Evolutionary conservation across 1,140 invertebrate species (phyloP).

Genomic region (Drosophila bocki): DNA sequence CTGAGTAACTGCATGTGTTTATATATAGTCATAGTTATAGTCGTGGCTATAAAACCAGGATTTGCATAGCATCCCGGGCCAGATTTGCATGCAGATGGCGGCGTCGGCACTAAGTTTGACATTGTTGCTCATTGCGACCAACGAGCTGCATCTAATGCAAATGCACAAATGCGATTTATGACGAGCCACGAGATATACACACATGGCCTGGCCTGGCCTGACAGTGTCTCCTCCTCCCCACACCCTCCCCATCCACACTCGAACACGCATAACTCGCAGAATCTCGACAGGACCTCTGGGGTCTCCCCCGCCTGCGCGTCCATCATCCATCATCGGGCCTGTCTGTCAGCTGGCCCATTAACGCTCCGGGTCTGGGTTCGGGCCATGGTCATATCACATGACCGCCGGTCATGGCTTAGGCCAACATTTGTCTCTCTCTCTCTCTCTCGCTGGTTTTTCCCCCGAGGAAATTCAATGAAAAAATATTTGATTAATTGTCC

Average conservation of each 20-base stretch:
- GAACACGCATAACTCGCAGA: constrained; percentile 38
- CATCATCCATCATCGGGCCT: constrained; percentile 48
- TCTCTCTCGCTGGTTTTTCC: neutral
- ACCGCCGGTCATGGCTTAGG: constrained; percentile 35
- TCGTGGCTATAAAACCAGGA: constrained; percentile 64
- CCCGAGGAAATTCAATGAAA: constrained; percentile 60
- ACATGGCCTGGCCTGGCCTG: neutral
- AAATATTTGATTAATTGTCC: constrained; percentile 79
- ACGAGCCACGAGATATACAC: constrained; percentile 45
- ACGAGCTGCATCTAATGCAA: constrained; percentile 77
- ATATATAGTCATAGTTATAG: constrained; percentile 18
- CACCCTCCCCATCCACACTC: neutral
- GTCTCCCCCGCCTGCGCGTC: neutral
- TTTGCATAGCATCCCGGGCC: constrained; percentile 67
- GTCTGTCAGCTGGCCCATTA: constrained; percentile 78
- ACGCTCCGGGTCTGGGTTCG: constrained; percentile 39
- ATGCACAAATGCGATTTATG: constrained; percentile 83
- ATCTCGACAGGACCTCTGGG: neutral
- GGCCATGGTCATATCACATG: constrained; percentile 51
- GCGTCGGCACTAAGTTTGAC: constrained; percentile 57
- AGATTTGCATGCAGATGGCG: constrained; percentile 65
- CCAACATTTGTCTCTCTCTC: constrained; percentile 52
- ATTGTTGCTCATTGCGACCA: constrained; percentile 75
- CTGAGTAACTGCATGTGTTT: constrained; percentile 14
- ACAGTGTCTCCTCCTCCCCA: neutral